A percentile compares a stretch with the other conserved stretches of the same genome.
phyloP scores from a whole-genome alignment of 2,113 vertebrate species.

The Sminthopsis crassicaudata region DNA sequence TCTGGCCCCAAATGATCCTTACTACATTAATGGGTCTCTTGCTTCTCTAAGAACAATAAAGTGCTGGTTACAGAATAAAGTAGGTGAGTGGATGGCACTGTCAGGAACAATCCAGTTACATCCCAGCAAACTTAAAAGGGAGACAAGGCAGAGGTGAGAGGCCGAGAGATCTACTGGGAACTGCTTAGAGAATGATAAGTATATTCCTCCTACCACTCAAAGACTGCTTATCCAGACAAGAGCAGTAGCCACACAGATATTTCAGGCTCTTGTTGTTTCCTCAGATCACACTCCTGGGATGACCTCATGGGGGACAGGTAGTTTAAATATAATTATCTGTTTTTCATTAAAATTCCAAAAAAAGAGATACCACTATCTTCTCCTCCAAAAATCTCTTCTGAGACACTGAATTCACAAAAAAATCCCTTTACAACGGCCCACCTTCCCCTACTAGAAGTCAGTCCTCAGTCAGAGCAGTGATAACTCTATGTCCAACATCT shows the following conservation, averaged over 20 bases:
- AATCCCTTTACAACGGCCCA: background rate
- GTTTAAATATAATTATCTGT: background rate
- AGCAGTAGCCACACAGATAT: background rate
- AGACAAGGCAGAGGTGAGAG: background rate
- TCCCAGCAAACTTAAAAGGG: background rate
- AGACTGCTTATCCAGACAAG: background rate
- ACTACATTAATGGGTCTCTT: background rate
- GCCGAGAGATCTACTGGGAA: background rate
- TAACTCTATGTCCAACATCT: background rate
- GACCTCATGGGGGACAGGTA: background rate
- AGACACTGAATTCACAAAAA: background rate
- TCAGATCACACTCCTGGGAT: accelerated
- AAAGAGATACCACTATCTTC: background rate
- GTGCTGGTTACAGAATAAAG: background rate
- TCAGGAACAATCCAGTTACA: background rate
- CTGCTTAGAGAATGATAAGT: background rate
- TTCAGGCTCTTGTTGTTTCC: accelerated
- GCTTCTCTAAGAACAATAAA: background rate
- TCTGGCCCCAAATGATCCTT: background rate
- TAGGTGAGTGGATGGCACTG: background rate
- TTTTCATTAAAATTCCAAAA: background rate
- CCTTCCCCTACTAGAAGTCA: background rate
- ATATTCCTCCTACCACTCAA: background rate
- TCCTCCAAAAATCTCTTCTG: too few relatives aligned
- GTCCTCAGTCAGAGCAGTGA: background rate